phyloP scores from a whole-genome alignment of 2,888 invertebrate genomes.

The Antheraea yamamai region DNA sequence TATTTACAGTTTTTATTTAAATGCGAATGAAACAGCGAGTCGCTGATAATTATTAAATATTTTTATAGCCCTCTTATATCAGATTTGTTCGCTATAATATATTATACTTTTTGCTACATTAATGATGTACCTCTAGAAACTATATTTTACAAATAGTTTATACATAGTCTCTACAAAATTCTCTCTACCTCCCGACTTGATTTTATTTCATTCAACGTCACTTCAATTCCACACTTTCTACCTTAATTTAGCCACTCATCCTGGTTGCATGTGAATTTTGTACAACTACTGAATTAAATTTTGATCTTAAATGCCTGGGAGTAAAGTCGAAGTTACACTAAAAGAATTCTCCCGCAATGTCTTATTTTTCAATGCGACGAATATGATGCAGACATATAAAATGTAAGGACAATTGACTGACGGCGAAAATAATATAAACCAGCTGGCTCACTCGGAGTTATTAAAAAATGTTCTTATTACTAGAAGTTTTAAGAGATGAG shows the following conservation, averaged over 20 bases:
- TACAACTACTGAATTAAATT: slow-evolving; percentile 38
- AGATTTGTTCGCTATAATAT: not conserved
- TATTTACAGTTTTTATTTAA: too few species aligned
- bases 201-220: slow-evolving; percentile 58
- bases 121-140: not conserved
- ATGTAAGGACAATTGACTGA: slow-evolving; percentile 70
- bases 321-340: slow-evolving; percentile 33
- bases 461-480: too few species aligned
- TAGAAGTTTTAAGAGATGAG: not conserved
- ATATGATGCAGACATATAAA: slow-evolving; percentile 79
- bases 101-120: not conserved
- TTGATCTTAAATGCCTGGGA: slow-evolving; percentile 32
- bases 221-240: slow-evolving; percentile 78
- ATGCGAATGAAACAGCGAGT: too few species aligned
- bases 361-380: slow-evolving; percentile 77
- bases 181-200: slow-evolving; percentile 35
- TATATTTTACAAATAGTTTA: not conserved
- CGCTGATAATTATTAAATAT: too few species aligned
- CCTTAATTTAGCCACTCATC: slow-evolving; percentile 76
- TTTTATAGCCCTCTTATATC: not conserved
- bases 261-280: slow-evolving; percentile 70
- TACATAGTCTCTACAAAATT: slow-evolving; percentile 31
- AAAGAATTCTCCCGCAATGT: slow-evolving; percentile 54
- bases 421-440: slow-evolving; percentile 28
- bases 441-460: not conserved